Evolutionary conservation across 2,888 invertebrate genomes (phyloP).

Genomic region (Pseudoips prasinana): DNA sequence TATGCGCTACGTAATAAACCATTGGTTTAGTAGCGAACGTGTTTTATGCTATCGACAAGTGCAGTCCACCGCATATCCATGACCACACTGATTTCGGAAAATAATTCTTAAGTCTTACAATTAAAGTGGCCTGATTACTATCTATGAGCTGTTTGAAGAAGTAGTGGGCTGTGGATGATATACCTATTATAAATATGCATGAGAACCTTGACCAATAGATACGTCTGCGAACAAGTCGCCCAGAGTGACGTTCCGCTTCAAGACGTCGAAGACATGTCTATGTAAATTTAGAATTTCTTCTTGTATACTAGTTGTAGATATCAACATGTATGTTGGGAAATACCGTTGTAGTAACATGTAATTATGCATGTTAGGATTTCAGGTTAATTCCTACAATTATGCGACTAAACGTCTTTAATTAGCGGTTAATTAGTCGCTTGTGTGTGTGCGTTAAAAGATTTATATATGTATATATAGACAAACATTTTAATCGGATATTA

Average conservation of each 20-base stretch:
- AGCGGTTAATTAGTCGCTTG: slow-evolving; percentile 15
- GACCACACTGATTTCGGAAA: too few species aligned
- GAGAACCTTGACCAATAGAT: slow-evolving; percentile 60
- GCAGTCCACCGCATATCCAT: slow-evolving; percentile 13
- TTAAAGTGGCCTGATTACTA: too few species aligned
- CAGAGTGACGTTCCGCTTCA: slow-evolving; percentile 32
- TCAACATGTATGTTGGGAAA: slow-evolving; percentile 27
- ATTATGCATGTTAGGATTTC: slow-evolving; percentile 23
- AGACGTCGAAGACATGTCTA: slow-evolving; percentile 32
- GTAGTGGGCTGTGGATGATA: too few species aligned
- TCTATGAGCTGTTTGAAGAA: too few species aligned
- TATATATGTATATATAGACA: too few species aligned
- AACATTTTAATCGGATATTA: too few species aligned
- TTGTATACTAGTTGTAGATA: slow-evolving; percentile 25
- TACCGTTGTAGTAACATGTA: slow-evolving; percentile 29
- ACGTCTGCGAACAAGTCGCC: slow-evolving; percentile 32
- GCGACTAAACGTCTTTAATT: slow-evolving; percentile 27
- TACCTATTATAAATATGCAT: slow-evolving; percentile 57
- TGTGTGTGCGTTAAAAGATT: slow-evolving; percentile 2
- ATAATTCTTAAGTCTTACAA: too few species aligned
- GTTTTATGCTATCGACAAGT: slow-evolving; percentile 37
- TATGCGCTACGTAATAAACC: slow-evolving; percentile 23
- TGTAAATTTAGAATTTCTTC: slow-evolving; percentile 54
- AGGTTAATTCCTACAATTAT: slow-evolving; percentile 25
- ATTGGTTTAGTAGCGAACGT: slow-evolving; percentile 21